Percentiles rank a stretch among this genome's conserved stretches.
These are phyloP conservation scores for Tragelaphus imberbis DNA, from an alignment of 2,113 vertebrate species.

Conservation along the genomic window DNA sequence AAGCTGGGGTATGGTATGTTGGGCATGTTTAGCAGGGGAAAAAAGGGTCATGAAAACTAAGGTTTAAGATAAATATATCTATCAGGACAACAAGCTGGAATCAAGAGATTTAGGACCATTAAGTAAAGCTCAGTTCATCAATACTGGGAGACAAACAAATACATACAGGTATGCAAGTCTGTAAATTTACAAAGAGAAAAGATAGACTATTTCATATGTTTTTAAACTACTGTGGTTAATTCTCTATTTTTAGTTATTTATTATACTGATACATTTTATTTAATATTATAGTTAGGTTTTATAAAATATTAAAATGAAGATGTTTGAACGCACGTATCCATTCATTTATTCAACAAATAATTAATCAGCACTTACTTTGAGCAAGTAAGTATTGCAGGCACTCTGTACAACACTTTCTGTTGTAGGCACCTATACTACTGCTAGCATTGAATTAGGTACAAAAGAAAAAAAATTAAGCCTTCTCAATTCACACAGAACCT, in stretches of 20 bases:
- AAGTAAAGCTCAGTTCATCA: neutral
- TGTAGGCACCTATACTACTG: neutral
- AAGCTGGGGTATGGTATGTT: neutral
- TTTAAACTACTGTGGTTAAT: neutral
- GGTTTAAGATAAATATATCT: neutral
- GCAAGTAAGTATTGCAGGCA: neutral
- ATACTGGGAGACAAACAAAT: neutral
- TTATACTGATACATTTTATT: neutral
- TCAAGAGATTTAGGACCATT: neutral
- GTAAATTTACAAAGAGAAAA: neutral
- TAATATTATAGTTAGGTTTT: neutral
- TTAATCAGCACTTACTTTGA: neutral
- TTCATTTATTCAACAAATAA: constrained; percentile 30
- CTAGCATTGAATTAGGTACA: neutral
- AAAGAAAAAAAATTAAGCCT: neutral
- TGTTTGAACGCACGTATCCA: neutral
- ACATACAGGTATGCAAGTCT: neutral
- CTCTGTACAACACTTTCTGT: neutral
- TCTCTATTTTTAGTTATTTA: neutral
- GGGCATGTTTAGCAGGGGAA: neutral
- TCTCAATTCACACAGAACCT: neutral
- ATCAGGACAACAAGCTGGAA: neutral
- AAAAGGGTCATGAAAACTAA: neutral
- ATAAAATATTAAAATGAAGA: constrained; percentile 24
- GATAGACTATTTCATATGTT: neutral